Base-by-base conservation (phyloP, 2,113 vertebrate genomes). In the Silurus asotus region DNA sequence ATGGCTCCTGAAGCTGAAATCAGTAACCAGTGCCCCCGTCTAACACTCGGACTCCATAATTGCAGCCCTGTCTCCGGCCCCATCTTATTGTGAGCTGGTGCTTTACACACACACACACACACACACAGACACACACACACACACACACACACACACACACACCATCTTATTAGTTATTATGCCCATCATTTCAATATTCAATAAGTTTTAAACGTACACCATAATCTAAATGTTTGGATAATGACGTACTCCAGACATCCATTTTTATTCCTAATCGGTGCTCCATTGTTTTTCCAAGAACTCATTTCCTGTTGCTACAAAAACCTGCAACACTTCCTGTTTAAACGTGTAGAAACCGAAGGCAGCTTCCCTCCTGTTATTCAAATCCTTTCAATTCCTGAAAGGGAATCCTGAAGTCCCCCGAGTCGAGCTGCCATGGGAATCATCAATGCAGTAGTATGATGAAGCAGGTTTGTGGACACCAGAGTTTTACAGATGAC, bases 31-130 rank as follows among this genome's bases (percentile, higher is more conserved):
- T 90, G 81, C 78, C 59, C 81, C 89, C 87, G 72, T 91, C 88
- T 93, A 83, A 88, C 88, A 88, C 76, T 55, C 87, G 87, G 88
- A 87, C 88, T 92, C 89, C 49, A 59, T 90, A 92, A 92, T 92
- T 90, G 81, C 90, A 72, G 78, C 79, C 37, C 37, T 92, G 86
- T 88, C 86, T 88, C 49, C 81, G 58, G 55, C 80, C 78, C 83
- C 83, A 75, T 89, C 83, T 83, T 80, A 79, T 74, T 87, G 58
- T 79, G 83, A 70, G 48, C 85, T 72, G 79, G 53, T 83, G 80
- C 77, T 85, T 88, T n/a, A 86, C 86, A 92, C 82, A 87, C 82
- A 88, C 88, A 64, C 87, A 81, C 87, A 81, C 86, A 2, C 37
- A 86, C 86, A 92, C 82, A 87, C 82, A 88, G 88, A 64, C 87